Evolutionary conservation across 2,888 invertebrate genomes (phyloP), one percentile per base, ranked within the genome.

Genomic region (Neoscelio sp.): DNA sequence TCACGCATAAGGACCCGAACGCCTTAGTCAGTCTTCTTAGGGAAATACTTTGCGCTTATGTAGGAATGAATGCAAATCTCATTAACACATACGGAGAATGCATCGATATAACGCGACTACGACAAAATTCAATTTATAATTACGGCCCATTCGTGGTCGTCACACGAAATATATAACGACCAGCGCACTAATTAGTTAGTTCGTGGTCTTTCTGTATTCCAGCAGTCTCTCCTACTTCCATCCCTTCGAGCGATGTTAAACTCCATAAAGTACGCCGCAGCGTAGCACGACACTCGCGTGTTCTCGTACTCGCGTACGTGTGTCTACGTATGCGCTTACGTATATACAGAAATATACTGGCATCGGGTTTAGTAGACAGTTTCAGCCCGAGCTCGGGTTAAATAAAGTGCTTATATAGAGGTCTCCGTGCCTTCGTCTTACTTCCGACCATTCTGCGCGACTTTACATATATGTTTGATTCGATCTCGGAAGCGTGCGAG

Each of bases 191-290:
- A 82, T 82, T 82, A 81, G 80, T 67, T 52, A 65, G 65, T 74
- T 65, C 64, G 73, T 58, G 74, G 74, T 74, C 65, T 74, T 65
- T 56, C 71, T 80, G 75, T 79, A 80, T 80, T 82, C 79, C 62
- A 60, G 68, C 75, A 79, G 79, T 80, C 70, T 75, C 78, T 74
- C 58, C 68, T 80, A 82, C 80, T 80, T 82, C 78, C 80, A 78
- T 80, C 82, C 80, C 79, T 80, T 48, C 54, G 64, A 80, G 80
- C 80, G 65, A 80, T 80, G 80, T 67, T 80, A 78, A 81, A 81
- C 82, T 82, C 76, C 40, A 80, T 80, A 80, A 82, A 79, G 75
- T 80, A 79, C 58, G 70, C 65, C 52, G 71, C 80, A 58, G n/a
- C 42, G 42, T 54, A 67, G 54, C 18, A 30, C 44, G 17, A 18